These are phyloP conservation scores for Podilymbus podiceps DNA, from an alignment of 2,113 vertebrate species.

Conservation along the genomic window DNA sequence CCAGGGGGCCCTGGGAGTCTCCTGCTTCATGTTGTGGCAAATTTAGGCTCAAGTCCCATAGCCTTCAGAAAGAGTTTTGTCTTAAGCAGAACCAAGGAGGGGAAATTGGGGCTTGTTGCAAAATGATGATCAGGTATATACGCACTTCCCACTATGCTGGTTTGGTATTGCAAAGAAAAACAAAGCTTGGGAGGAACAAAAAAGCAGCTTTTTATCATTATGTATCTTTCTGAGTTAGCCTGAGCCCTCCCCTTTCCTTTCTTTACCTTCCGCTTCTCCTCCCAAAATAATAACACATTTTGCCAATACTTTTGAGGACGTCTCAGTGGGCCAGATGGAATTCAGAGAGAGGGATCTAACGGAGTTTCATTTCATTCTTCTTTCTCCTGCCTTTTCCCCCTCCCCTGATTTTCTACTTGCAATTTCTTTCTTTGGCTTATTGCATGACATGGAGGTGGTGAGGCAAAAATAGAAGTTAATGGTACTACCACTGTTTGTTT, in stretches of 20 bases:
- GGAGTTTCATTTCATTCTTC: background rate
- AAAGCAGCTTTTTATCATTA: conserved; percentile 37
- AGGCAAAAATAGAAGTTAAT: conserved; percentile 58
- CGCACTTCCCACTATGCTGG: background rate
- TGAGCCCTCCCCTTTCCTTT: conserved; percentile 47
- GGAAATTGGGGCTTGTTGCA: background rate
- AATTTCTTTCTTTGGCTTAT: conserved; percentile 26
- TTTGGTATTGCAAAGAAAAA: background rate
- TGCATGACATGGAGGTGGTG: background rate
- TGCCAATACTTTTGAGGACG: conserved; percentile 38
- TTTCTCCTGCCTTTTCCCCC: background rate
- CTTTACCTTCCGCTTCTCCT: conserved; percentile 32
- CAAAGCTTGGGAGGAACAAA: background rate
- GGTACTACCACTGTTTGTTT: conserved; percentile 57
- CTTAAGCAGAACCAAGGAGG: background rate
- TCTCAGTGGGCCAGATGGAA: conserved; percentile 25
- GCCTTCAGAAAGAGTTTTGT: background rate
- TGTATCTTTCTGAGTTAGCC: background rate
- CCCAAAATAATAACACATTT: conserved; percentile 54
- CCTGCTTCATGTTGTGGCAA: background rate
- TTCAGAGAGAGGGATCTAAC: background rate
- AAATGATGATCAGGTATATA: background rate
- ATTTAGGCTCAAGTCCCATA: background rate
- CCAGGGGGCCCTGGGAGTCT: background rate
- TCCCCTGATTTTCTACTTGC: background rate